Conservation (phyloP, 2,113 vertebrate genomes). For the Speoplatyrhinus poulsoni region DNA sequence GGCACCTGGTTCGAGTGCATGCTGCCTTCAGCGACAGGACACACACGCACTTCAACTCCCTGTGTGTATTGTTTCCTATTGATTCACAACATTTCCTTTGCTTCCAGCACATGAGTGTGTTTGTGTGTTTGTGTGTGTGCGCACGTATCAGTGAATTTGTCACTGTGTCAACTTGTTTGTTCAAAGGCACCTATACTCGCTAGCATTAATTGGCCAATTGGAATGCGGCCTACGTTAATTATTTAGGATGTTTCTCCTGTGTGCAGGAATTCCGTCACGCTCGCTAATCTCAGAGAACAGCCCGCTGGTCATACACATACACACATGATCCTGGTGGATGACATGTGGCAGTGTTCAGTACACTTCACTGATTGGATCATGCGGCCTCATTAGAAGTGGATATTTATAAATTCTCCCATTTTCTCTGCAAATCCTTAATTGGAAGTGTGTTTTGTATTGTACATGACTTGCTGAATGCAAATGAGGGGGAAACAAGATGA, state of each 20-base stretch:
- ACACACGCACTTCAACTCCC: constrained; percentile 52
- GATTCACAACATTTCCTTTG: constrained; percentile 61
- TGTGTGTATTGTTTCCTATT: constrained; percentile 68
- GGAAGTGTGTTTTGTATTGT: no score
- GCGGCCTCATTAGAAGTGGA: constrained; percentile 58
- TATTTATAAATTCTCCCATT: constrained; percentile 42
- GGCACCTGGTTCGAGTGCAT: constrained; percentile 64
- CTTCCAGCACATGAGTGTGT: constrained; percentile 37
- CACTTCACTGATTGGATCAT: constrained; percentile 28
- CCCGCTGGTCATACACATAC: constrained; percentile 36
- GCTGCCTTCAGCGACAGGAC: constrained; percentile 59
- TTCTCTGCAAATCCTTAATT: constrained; percentile 40
- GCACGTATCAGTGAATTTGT: constrained; percentile 44
- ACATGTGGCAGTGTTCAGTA: constrained; percentile 25
- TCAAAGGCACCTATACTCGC: constrained; percentile 54
- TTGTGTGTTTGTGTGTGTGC: constrained; percentile 11
- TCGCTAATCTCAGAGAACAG: constrained; percentile 32
- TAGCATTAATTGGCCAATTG: constrained; percentile 58
- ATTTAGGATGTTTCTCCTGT: constrained; percentile 65
- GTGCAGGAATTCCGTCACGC: constrained; percentile 62
- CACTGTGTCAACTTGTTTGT: constrained; percentile 65
- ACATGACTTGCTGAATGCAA: constrained; percentile 30
- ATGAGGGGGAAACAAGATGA: constrained; percentile 27
- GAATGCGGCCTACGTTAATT: constrained; percentile 66
- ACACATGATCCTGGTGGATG: constrained; percentile 22